Conservation (phyloP, 2,113 vertebrate species). For the Podarcis muralis region DNA sequence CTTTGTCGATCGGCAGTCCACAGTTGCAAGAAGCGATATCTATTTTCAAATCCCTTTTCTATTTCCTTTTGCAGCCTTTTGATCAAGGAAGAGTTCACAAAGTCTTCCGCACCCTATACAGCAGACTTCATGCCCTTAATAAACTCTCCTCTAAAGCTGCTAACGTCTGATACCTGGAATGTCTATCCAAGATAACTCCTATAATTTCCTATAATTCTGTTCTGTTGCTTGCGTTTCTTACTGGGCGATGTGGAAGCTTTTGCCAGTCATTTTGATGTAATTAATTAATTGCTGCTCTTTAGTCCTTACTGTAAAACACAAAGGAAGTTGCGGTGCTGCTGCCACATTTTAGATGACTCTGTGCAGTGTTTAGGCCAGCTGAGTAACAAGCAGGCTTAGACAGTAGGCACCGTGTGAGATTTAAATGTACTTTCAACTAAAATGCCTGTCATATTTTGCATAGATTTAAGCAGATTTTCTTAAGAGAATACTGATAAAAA, state of each 20-base stretch:
- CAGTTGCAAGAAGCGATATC: constrained; percentile 41
- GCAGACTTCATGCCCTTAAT: constrained; percentile 76
- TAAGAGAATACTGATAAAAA: not conserved
- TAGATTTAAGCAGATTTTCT: not conserved
- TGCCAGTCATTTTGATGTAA: constrained; percentile 30
- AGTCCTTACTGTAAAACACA: not conserved
- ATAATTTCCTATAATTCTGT: constrained; percentile 53
- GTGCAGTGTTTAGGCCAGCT: not conserved
- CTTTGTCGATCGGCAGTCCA: constrained; percentile 4
- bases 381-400: not conserved
- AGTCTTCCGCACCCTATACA: constrained; percentile 75
- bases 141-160: constrained; percentile 74
- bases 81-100: constrained; percentile 77
- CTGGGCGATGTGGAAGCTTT: constrained; percentile 55
- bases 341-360: constrained; percentile 19
- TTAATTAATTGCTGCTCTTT: constrained; percentile 14
- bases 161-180: constrained; percentile 66
- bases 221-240: constrained; percentile 52
- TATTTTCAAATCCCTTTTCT: constrained; percentile 37
- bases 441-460: not conserved
- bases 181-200: constrained; percentile 67
- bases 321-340: not conserved
- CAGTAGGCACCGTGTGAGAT: not conserved
- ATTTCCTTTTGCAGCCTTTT: constrained; percentile 80
- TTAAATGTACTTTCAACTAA: constrained; percentile 3